phyloP scores from a whole-genome alignment of 2,888 invertebrate species.

The Eupithecia subfuscata region DNA sequence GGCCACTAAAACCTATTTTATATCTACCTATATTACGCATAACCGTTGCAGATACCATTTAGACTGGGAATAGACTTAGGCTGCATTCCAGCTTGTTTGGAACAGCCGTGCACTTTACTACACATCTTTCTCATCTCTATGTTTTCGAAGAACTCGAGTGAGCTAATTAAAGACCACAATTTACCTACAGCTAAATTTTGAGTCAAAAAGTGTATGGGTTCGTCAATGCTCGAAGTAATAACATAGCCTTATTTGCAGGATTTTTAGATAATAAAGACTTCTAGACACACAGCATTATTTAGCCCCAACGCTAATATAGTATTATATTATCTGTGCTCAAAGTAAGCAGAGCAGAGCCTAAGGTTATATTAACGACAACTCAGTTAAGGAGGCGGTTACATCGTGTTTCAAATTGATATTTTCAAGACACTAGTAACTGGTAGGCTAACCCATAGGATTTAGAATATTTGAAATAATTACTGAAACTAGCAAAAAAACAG shows the following conservation, averaged over 20 bases:
- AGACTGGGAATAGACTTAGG: background rate
- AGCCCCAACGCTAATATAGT: too few relatives aligned
- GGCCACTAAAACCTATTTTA: background rate
- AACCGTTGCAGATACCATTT: conserved; percentile 1
- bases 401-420: too few relatives aligned
- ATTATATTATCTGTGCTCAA: too few relatives aligned
- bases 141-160: background rate
- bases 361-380: background rate
- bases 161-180: too few relatives aligned
- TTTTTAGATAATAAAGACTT: too few relatives aligned
- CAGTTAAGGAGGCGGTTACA: background rate
- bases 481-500: background rate
- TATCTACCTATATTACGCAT: background rate
- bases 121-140: background rate
- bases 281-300: too few relatives aligned
- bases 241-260: too few relatives aligned
- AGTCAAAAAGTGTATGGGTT: too few relatives aligned
- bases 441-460: background rate
- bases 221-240: too few relatives aligned
- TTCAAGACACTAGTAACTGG: too few relatives aligned
- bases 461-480: background rate
- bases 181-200: too few relatives aligned
- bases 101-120: background rate
- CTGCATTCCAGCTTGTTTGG: background rate
- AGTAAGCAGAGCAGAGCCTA: too few relatives aligned